Evolutionary conservation across 2,797 vertebrate genomes (phyloP).

Genomic region (Phrynocephalus forsythii): DNA sequence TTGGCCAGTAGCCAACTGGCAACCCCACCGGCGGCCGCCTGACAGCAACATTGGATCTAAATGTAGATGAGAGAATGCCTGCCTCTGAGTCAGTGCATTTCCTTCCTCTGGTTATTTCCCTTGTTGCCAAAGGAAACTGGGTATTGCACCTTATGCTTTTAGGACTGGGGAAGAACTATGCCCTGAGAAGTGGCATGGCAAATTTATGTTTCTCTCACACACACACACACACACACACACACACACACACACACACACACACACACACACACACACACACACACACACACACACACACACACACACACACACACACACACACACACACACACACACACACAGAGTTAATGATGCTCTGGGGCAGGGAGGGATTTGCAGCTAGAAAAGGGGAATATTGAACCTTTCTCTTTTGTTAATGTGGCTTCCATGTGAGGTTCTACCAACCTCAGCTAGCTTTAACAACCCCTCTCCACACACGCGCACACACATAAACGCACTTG

Average conservation of each 20-base stretch:
- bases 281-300: too few relatives aligned
- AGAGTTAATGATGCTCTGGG: neutral
- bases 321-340: too few relatives aligned
- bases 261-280: too few relatives aligned
- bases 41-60: neutral
- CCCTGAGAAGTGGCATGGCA: neutral
- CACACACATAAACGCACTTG: neutral
- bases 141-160: neutral
- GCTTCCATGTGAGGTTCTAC: too few relatives aligned
- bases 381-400: neutral
- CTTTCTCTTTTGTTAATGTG: neutral
- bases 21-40: neutral
- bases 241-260: too few relatives aligned
- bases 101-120: neutral
- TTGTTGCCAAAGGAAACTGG: neutral
- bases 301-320: too few relatives aligned
- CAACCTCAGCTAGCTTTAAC: neutral
- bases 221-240: too few relatives aligned
- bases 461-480: neutral
- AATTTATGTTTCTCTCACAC: neutral
- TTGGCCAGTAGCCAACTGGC: constrained; percentile 17
- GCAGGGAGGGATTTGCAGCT: neutral
- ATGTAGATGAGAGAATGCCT: neutral
- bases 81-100: neutral
- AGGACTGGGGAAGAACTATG: neutral